Percentiles rank a stretch among this genome's conserved stretches.
Evolutionary conservation across 2,797 vertebrate species (phyloP).

Genomic region (Emys orbicularis): DNA sequence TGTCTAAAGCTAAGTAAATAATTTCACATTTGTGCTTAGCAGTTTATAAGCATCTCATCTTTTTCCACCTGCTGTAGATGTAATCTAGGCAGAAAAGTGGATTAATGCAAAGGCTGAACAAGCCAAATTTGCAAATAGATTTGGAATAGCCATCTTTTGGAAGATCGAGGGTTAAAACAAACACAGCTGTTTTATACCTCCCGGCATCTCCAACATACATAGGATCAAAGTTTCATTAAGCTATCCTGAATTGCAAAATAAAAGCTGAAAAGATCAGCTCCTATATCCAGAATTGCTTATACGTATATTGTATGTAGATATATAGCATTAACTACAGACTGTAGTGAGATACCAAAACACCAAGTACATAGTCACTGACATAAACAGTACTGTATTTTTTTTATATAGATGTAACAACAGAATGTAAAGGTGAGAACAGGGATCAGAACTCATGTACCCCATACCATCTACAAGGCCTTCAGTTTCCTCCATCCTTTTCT

Average conservation of each 20-base stretch:
- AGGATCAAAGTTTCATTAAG: background rate
- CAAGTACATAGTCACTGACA: background rate
- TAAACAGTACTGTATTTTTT: background rate
- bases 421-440: background rate
- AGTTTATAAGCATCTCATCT: background rate
- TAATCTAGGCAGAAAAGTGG: conserved; percentile 46
- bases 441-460: background rate
- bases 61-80: background rate
- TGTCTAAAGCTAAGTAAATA: background rate
- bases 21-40: background rate
- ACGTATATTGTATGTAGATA: background rate
- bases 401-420: background rate
- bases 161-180: conserved; percentile 29
- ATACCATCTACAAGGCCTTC: background rate
- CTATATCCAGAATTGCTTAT: background rate
- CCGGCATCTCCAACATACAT: background rate
- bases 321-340: background rate
- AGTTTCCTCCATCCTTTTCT: background rate
- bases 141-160: background rate
- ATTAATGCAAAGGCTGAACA: conserved; percentile 30
- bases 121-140: background rate
- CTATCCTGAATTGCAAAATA: background rate
- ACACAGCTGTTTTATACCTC: background rate
- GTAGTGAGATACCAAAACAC: background rate
- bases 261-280: background rate